These are phyloP conservation scores for Pseudomyrmex sp. DNA, from an alignment of 1,140 invertebrate genomes.

Conservation along the genomic window DNA sequence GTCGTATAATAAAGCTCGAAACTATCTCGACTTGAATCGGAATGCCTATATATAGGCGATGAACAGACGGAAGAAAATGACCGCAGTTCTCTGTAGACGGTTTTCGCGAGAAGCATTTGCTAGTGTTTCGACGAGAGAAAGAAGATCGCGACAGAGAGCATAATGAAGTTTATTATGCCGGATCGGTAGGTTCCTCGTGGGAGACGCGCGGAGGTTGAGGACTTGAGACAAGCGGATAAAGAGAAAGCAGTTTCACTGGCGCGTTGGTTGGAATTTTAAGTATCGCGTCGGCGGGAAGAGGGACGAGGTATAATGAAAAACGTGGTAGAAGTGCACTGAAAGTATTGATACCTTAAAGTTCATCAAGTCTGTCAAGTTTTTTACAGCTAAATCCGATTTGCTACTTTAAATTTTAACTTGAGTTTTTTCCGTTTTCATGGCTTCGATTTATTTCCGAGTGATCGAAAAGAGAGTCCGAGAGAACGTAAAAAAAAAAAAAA, in stretches of 20 bases:
- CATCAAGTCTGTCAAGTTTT: too few species aligned
- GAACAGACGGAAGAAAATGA: background rate
- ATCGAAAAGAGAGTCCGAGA: too few species aligned
- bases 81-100: background rate
- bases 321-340: conserved; percentile 20
- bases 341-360: too few species aligned
- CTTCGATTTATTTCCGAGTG: too few species aligned
- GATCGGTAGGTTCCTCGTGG: conserved; percentile 1
- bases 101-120: conserved; percentile 18
- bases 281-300: conserved; percentile 40
- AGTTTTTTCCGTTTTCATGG: too few species aligned
- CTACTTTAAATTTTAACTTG: too few species aligned
- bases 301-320: conserved; percentile 40
- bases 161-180: conserved; percentile 56
- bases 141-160: conserved; percentile 3
- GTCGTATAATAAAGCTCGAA: background rate
- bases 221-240: conserved; percentile 26
- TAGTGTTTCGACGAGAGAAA: background rate
- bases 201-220: conserved; percentile 3
- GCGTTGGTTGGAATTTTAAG: conserved; percentile 66
- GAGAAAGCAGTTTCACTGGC: conserved; percentile 65
- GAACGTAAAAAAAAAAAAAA: too few species aligned
- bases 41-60: background rate
- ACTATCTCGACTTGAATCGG: conserved; percentile 50
- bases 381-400: too few species aligned